Base-by-base conservation (phyloP, 37 sponge, comb jelly and placozoan species). In the Cladorhizidae sp. region DNA sequence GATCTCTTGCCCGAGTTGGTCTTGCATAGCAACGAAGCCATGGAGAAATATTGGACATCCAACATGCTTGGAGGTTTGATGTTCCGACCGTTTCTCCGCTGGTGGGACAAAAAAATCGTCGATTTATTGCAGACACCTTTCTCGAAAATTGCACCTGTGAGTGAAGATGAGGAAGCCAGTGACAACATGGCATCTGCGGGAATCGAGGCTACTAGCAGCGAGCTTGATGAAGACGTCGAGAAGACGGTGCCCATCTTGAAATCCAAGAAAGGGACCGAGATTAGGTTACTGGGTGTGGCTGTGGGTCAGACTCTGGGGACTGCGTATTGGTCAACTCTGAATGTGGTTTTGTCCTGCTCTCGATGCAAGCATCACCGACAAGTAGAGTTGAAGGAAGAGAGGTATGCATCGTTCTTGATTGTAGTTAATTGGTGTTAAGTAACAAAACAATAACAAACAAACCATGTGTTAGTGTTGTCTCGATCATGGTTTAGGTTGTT, bases 61-160 rank as follows among this genome's bases (percentile, higher is more conserved):
- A 26, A 49, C 36, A 57, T 41, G 51, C 29, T 51, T 35, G 68
- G 75, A 28, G 76, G 33, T 32, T 73, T 90, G 9, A 59, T 81
- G 76, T 72, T 85, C 31, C 58, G 82, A 39, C 90, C 90, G 1
- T 90, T 90, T 26, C 72, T 90, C 51, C 80, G 56, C 26, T 90
- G 90, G 90, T n/a, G 80, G 65, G 90, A 90, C 45, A 75, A 57
- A 28, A 76, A 76, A 50, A 72, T 90, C 2, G 51, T 23, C 0
- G 26, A 36, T 14, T 33, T 86, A 11, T 57, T 85, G 1, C 43
- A 77, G 41, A 38, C 35, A 14, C 33, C 51, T 22, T 37, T 64
- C 32, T 45, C 37, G 1, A 25, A 29, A 14, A 15, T 11, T 5
- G 2, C 41, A 5, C 72, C 51, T 26, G 11, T 8, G 5, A 28